phyloP scores from a whole-genome alignment of 35 echinoderm and acorn worm genomes.

The Hemicentrotus pulcherrimus region DNA sequence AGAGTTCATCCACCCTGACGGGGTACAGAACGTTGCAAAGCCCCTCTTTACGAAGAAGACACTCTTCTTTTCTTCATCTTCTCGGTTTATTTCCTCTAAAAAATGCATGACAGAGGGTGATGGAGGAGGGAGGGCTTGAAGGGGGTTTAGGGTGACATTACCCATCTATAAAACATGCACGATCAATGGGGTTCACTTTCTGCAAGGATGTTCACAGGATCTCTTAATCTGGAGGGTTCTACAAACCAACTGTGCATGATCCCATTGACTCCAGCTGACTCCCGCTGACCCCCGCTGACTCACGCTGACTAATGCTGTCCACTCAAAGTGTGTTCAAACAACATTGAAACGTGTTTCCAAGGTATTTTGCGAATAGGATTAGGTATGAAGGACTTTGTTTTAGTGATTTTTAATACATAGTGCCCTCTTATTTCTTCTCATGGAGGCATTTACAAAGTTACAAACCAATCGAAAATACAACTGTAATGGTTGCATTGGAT shows the following conservation, averaged over 20 bases:
- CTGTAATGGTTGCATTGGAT: too few relatives aligned
- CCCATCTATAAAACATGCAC: not conserved
- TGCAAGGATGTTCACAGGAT: not conserved
- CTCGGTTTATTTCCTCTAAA: not conserved
- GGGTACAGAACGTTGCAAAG: not conserved
- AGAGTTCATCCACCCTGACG: not conserved
- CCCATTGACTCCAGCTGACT: not conserved
- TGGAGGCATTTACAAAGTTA: too few relatives aligned
- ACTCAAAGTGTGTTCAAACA: not conserved
- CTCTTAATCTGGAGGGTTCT: not conserved
- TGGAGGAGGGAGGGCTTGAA: not conserved
- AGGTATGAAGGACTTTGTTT: too few relatives aligned
- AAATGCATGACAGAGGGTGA: not conserved
- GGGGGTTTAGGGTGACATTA: constrained; percentile 15
- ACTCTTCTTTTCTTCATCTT: not conserved
- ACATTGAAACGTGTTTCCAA: not conserved
- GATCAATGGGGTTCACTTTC: not conserved
- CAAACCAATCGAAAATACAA: too few relatives aligned
- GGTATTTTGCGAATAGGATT: too few relatives aligned
- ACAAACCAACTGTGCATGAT: constrained; percentile 16
- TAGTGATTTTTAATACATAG: too few relatives aligned
- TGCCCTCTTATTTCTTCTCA: too few relatives aligned
- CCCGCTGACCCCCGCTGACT: not conserved
- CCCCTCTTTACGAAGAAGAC: not conserved
- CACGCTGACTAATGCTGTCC: not conserved